A percentile compares a stretch with the other conserved stretches of the same genome.
phyloP scores from a whole-genome alignment of 2,888 invertebrate species.

The Rhopalosiphum nymphaeae region DNA sequence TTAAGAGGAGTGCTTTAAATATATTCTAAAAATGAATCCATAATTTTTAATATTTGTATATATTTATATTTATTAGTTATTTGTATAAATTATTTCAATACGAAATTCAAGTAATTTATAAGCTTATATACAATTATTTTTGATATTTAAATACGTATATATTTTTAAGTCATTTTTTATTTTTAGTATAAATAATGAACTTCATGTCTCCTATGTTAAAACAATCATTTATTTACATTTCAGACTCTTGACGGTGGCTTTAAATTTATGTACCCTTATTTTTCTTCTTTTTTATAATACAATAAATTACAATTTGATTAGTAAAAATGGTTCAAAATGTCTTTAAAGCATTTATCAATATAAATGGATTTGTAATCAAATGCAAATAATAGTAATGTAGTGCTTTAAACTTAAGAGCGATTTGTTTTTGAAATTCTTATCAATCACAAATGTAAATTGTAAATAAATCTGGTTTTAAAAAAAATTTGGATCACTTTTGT shows the following conservation, averaged over 20 bases:
- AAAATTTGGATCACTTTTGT: background rate
- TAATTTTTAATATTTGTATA: background rate
- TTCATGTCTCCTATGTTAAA: background rate
- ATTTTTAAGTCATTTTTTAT: background rate
- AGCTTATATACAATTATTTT: background rate
- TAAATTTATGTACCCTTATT: background rate
- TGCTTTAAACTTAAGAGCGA: background rate
- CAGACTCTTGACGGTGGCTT: background rate
- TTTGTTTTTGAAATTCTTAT: background rate
- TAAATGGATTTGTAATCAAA: slow-evolving; percentile 1
- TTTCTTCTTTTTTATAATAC: background rate
- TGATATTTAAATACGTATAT: background rate
- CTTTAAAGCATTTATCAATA: background rate
- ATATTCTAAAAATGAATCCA: background rate
- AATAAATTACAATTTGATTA: background rate
- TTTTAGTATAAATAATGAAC: background rate
- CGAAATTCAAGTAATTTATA: background rate
- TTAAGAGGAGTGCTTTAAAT: background rate
- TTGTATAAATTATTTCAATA: background rate
- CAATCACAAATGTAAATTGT: background rate
- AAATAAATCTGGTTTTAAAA: background rate
- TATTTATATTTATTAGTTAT: background rate
- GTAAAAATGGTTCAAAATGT: background rate
- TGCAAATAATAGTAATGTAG: background rate
- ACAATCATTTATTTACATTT: background rate